These are phyloP conservation scores for Drosophila nigromelanica DNA, from an alignment of 1,140 invertebrate genomes.

Conservation along the genomic window DNA sequence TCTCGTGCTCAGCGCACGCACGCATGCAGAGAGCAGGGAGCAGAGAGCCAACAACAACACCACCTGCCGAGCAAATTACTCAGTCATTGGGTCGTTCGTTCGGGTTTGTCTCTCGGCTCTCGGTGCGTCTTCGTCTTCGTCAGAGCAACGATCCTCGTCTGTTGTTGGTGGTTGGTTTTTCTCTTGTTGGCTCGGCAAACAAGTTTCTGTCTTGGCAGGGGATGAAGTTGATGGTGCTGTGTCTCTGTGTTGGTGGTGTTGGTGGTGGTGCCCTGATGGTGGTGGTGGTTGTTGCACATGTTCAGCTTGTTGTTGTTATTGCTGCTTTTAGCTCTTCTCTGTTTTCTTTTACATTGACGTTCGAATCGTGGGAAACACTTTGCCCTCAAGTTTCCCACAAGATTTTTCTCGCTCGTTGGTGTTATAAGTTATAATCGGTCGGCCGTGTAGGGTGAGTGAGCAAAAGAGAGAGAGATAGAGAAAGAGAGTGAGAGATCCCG, in stretches of 20 bases:
- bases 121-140: slow-evolving; percentile 9
- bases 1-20: slow-evolving; percentile 74
- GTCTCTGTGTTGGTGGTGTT: slow-evolving; percentile 37
- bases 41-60: slow-evolving; percentile 42
- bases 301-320: slow-evolving; percentile 48
- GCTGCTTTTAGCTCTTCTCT: slow-evolving; percentile 61
- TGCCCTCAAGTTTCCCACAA: slow-evolving; percentile 83
- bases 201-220: slow-evolving; percentile 73
- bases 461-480: slow-evolving; percentile 42
- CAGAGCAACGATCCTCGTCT: slow-evolving; percentile 52
- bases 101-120: slow-evolving; percentile 17
- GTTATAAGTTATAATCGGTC: slow-evolving; percentile 83
- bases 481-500: slow-evolving; percentile 36
- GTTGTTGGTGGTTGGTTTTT: slow-evolving; percentile 76
- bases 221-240: slow-evolving; percentile 64
- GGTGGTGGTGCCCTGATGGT: slow-evolving; percentile 41
- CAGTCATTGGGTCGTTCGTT: slow-evolving; percentile 52
- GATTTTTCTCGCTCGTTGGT: slow-evolving; percentile 83
- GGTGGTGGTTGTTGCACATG: slow-evolving; percentile 70
- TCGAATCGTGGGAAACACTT: slow-evolving; percentile 84
- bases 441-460: slow-evolving; percentile 47
- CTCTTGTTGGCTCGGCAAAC: slow-evolving; percentile 57
- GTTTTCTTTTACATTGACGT: slow-evolving; percentile 79
- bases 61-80: slow-evolving; percentile 75
- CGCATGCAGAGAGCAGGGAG: slow-evolving; percentile 1